These are phyloP conservation scores for Coenonympha arcania DNA, from an alignment of 2,888 invertebrate genomes.

Conservation along the genomic window DNA sequence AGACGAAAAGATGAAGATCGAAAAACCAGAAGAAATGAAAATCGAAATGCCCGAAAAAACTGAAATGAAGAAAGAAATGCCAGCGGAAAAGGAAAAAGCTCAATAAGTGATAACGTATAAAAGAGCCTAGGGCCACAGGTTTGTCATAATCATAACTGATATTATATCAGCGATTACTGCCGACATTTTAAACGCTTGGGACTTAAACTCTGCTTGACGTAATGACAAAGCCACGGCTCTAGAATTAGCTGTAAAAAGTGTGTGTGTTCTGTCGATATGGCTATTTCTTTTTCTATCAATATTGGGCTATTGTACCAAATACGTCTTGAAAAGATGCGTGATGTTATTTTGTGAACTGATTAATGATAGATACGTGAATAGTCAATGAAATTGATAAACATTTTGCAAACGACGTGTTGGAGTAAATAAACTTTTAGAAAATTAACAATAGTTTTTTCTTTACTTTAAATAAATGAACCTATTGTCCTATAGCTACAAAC, in stretches of 20 bases:
- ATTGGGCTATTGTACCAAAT: conserved; percentile 64
- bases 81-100: conserved; percentile 19
- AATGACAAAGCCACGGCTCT: neutral
- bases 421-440: conserved; percentile 8
- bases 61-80: conserved; percentile 28
- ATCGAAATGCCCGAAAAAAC: conserved; percentile 18
- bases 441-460: neutral
- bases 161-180: neutral
- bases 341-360: conserved; percentile 3
- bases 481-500: neutral
- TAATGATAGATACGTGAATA: conserved; percentile 9
- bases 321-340: conserved; percentile 27
- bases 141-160: neutral
- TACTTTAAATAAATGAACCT: neutral
- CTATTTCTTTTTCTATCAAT: conserved; percentile 24
- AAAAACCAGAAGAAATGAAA: conserved; percentile 27
- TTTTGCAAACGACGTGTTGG: conserved; percentile 8
- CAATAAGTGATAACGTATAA: conserved; percentile 4
- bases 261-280: conserved; percentile 5
- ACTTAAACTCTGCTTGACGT: neutral
- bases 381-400: conserved; percentile 13
- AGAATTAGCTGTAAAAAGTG: neutral
- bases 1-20: conserved; percentile 32
- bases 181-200: neutral
- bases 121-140: neutral